Percentiles rank a stretch among this genome's conserved stretches.
Evolutionary conservation across 1,140 invertebrate species (phyloP).

Genomic region (Aphaenogaster floridana): DNA sequence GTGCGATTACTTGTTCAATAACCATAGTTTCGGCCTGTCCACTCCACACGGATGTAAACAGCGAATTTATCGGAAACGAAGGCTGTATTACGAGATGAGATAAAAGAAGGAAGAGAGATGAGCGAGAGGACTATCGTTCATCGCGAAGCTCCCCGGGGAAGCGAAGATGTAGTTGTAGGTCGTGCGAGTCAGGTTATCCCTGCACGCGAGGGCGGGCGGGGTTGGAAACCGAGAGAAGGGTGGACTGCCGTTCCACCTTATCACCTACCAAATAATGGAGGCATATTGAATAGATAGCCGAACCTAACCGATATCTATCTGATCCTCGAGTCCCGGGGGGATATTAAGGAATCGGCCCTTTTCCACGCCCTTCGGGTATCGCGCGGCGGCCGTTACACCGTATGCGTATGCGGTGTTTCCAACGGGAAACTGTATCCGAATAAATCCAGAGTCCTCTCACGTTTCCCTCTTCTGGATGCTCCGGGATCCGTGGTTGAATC

Average conservation of each 20-base stretch:
- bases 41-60: conserved; percentile 54
- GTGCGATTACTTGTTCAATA: background rate
- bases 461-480: conserved; percentile 35
- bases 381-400: conserved; percentile 22
- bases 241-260: conserved; percentile 76
- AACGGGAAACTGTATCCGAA: conserved; percentile 64
- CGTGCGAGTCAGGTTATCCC: conserved; percentile 54
- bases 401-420: conserved; percentile 42
- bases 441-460: conserved; percentile 77
- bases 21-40: background rate
- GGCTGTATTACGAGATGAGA: conserved; percentile 38
- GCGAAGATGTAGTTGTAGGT: conserved; percentile 60
- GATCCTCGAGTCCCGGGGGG: conserved; percentile 76
- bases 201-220: conserved; percentile 19
- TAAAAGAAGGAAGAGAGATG: conserved; percentile 59
- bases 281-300: conserved; percentile 83
- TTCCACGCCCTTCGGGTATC: conserved; percentile 64
- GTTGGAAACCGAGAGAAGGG: conserved; percentile 8
- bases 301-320: conserved; percentile 79
- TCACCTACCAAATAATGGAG: conserved; percentile 82
- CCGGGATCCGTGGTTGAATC: conserved; percentile 14
- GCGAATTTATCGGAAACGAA: background rate
- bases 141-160: conserved; percentile 69
- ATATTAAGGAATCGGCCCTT: conserved; percentile 79
- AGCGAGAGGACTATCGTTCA: conserved; percentile 75